Base-by-base conservation (phyloP, 2,113 vertebrate species). In the Heterotis niloticus region DNA sequence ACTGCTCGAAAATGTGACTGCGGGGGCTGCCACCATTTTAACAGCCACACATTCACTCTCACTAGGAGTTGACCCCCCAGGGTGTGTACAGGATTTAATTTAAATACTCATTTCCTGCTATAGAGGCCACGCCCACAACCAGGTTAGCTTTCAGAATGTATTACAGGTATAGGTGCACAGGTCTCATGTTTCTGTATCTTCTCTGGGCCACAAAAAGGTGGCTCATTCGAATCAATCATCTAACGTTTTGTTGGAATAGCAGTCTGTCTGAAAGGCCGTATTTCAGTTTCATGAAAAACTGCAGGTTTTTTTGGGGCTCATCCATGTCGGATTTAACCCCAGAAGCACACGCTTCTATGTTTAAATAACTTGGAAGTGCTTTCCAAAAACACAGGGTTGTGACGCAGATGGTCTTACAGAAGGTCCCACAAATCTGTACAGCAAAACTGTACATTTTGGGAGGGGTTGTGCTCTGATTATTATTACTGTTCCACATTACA, bases 31-130 rank as follows among this genome's bases (percentile, higher is more conserved):
- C 85, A 88, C 78, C 18, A 12, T 68, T 86, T 76, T 81, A 12
- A 78, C 74, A 83, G 68, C 85, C 87, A 84, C 85, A 89, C 75
- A 78, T 87, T 81, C 81, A 80, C 83, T 86, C 80, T 83, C 86
- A 18, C n/a, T 17, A 24, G 26, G 67, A 69, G 23, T 62, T n/a
- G 10, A 44, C 66, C 52, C 81, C 78, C 60, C 14, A 9, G 54
- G 73, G 72, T 71, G 65, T 34, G 65, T 84, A 82, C 75, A 81
- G 72, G 83, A 77, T 77, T 82, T 78, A 88, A 87, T 85, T 84
- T 74, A 78, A 81, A 86, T 84, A 88, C 87, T 78, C 81, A 81
- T 80, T 86, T 75, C 80, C 69, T 80, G 82, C 80, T 80, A 80
- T 78, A 79, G 76, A 68, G 81, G 76, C 78, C 64, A 78, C 64